These are phyloP conservation scores for Poeciliopsis turneri DNA, from an alignment of 2,797 vertebrate genomes.

Conservation along the genomic window DNA sequence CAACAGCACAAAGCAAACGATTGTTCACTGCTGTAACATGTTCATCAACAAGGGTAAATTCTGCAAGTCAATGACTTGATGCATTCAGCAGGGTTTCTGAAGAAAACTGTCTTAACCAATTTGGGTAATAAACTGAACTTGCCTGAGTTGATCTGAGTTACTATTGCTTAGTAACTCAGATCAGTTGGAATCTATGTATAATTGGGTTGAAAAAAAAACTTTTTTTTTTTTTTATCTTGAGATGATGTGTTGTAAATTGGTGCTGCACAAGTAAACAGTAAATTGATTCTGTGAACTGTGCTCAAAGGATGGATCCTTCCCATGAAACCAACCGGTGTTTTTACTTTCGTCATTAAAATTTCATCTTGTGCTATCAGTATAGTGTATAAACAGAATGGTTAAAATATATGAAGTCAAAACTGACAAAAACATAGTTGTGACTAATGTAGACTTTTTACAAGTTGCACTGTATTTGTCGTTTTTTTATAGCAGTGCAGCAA, in stretches of 20 bases:
- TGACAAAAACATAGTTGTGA: neutral
- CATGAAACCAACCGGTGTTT: neutral
- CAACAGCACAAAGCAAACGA: neutral
- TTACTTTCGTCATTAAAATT: neutral
- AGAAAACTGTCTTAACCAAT: neutral
- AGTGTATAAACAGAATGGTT: neutral
- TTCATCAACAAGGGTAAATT: neutral
- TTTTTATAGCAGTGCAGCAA: constrained; percentile 4
- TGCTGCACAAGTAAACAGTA: neutral
- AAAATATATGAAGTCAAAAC: neutral
- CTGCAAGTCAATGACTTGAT: too few species aligned
- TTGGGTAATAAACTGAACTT: neutral
- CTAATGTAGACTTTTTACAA: neutral
- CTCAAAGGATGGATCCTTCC: neutral
- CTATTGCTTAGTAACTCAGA: neutral
- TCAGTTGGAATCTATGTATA: neutral
- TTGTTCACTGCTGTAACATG: neutral
- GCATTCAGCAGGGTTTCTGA: too few species aligned
- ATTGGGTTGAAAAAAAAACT: neutral
- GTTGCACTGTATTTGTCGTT: neutral
- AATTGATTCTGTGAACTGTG: neutral
- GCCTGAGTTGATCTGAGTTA: neutral
- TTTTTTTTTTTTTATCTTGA: neutral
- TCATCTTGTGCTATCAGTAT: neutral
- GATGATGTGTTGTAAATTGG: neutral